Percentiles rank a stretch among this genome's conserved stretches.
Evolutionary conservation across 2,797 vertebrate genomes (phyloP).

Genomic region (Myiotriccus ornatus): DNA sequence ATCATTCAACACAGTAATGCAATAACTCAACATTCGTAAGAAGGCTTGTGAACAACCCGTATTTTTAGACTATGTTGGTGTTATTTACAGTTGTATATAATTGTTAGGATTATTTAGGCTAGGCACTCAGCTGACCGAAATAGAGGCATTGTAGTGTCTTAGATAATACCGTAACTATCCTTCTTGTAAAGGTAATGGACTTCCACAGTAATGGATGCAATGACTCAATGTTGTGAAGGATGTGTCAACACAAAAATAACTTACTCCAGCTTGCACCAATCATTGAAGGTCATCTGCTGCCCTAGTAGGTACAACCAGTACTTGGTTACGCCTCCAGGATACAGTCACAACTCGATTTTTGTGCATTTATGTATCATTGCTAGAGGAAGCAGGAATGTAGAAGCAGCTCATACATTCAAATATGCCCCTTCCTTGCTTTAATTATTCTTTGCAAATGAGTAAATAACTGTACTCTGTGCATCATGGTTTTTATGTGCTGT

Average conservation of each 20-base stretch:
- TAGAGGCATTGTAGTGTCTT: not conserved
- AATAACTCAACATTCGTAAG: not conserved
- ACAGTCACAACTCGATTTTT: not conserved
- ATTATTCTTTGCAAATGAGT: not conserved
- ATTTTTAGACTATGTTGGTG: not conserved
- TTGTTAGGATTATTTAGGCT: not conserved
- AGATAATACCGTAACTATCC: not conserved
- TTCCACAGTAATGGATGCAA: not conserved
- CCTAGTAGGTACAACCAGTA: not conserved
- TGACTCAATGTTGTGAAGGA: not conserved
- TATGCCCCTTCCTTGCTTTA: not conserved
- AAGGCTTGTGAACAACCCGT: not conserved
- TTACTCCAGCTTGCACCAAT: not conserved
- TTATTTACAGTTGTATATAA: not conserved
- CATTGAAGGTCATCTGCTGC: not conserved
- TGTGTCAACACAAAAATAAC: not conserved
- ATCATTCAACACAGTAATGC: not conserved
- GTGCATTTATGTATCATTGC: not conserved
- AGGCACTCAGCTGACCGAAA: not conserved
- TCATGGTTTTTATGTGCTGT: not conserved
- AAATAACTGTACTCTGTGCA: not conserved
- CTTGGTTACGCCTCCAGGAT: not conserved
- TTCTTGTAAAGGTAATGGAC: not conserved
- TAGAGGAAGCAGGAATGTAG: not conserved
- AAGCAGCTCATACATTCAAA: not conserved